Evolutionary conservation across 2,888 invertebrate genomes (phyloP), one percentile per base, ranked within the genome.

Genomic region (Xestia rhomboidea): DNA sequence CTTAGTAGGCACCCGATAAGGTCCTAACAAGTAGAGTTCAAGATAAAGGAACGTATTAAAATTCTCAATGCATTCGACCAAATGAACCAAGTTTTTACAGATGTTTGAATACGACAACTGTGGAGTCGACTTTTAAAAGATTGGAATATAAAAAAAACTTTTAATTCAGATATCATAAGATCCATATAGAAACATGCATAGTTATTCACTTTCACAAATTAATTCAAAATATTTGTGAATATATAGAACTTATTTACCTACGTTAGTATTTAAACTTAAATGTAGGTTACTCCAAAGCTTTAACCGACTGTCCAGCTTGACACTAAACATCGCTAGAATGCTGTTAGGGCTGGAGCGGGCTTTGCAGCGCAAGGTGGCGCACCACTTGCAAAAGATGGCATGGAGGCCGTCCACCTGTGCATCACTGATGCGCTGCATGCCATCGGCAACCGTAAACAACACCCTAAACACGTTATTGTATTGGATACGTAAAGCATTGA

Each of bases 71-170:
- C 96, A 96, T 95, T 94, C 94, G 92, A 92, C 94, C 94, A 96
- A 96, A 96, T 95, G 96, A 96, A 96, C 95, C 95, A 95, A 96
- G 94, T 96, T 96, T 95, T 94, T 95, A 93, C 93, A 93, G 94
- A 93, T 91, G 91, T 90, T 91, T 88, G 92, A 93, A 88, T 88
- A 72, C 73, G 84, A 87, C 87, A 86, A 72, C 84, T 51, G 62
- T 91, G 74, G 94, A 95, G 93, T 82, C 66, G 91, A 74, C 27
- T 73, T 73, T 77, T 64, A 77, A 76, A 77, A 66, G 24, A n/a
- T 24, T 6, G 0, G 30, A 60, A 46, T 10, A 0, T 34, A 34
- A 34, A 34, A 24, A 11, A 51, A 51, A 51, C 5, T 18, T 46
- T 18, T 46, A 46, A 13, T 46, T 46, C 46, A 6, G 8, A 51